Evolutionary conservation across 1,140 invertebrate genomes (phyloP).

Genomic region (Samia ricini): DNA sequence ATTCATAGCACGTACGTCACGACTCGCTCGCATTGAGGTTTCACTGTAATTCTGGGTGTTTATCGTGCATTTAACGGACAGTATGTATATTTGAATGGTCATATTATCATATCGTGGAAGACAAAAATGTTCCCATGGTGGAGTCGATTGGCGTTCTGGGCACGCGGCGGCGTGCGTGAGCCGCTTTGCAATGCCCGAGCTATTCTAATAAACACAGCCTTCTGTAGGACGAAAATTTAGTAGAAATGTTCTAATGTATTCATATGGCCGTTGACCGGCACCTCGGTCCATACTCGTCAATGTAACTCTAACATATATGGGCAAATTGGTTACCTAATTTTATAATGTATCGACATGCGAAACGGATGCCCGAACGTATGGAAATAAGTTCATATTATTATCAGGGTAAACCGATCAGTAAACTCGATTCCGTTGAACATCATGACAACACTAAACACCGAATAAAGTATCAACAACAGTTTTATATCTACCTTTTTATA

Average conservation of each 20-base stretch:
- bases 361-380: slow-evolving; percentile 36
- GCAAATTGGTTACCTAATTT: slow-evolving; percentile 29
- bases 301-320: slow-evolving; percentile 23
- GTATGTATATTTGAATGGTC: slow-evolving; percentile 77
- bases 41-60: slow-evolving; percentile 77
- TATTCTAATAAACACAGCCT: slow-evolving; percentile 77
- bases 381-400: slow-evolving; percentile 29
- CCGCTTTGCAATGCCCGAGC: slow-evolving; percentile 57
- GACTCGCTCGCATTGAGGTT: slow-evolving; percentile 71
- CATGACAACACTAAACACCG: slow-evolving; percentile 45
- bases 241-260: slow-evolving; percentile 77
- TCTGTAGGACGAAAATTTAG: slow-evolving; percentile 78
- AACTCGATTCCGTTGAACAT: slow-evolving; percentile 48
- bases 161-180: slow-evolving; percentile 69
- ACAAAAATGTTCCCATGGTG: slow-evolving; percentile 77
- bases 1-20: slow-evolving; percentile 70
- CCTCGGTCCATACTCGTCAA: slow-evolving; percentile 36
- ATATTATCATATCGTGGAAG: slow-evolving; percentile 77
- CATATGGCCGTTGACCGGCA: slow-evolving; percentile 67
- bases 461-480: slow-evolving; percentile 56
- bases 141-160: slow-evolving; percentile 62
- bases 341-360: slow-evolving; percentile 17
- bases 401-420: slow-evolving; percentile 31
- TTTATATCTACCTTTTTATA: slow-evolving; percentile 30
- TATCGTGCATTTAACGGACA: slow-evolving; percentile 77